Conservation (phyloP, 2,797 vertebrate genomes). For the Oreochromis grahami region DNA sequence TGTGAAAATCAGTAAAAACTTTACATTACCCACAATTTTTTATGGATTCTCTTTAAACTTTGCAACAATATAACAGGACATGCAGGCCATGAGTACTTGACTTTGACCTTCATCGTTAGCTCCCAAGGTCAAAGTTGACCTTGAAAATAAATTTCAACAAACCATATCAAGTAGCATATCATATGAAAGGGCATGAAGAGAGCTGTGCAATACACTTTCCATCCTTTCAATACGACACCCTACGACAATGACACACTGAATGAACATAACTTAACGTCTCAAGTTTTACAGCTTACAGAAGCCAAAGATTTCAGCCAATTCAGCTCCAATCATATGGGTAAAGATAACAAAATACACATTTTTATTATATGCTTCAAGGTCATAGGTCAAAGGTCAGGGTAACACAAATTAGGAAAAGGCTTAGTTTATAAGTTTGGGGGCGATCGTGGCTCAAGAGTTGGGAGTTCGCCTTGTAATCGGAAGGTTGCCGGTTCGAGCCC, state of each 20-base stretch:
- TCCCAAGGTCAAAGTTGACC: background rate
- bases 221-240: too few relatives aligned
- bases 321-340: background rate
- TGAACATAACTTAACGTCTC: background rate
- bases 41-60: background rate
- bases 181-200: accelerated
- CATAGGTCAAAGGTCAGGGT: background rate
- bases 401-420: background rate
- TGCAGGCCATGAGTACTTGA: accelerated
- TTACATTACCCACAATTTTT: background rate
- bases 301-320: background rate
- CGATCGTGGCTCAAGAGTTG: too few relatives aligned
- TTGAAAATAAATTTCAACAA: background rate
- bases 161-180: background rate
- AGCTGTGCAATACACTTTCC: background rate
- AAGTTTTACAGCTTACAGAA: background rate
- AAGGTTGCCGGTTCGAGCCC: too few relatives aligned
- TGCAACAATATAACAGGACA: background rate
- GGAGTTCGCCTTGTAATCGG: too few relatives aligned
- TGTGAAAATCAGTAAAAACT: background rate
- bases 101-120: background rate
- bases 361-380: background rate
- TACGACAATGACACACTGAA: background rate
- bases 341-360: background rate
- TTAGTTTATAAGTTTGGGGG: accelerated